phyloP scores from a whole-genome alignment of 2,797 vertebrate genomes.

The Heterohyrax brucei region DNA sequence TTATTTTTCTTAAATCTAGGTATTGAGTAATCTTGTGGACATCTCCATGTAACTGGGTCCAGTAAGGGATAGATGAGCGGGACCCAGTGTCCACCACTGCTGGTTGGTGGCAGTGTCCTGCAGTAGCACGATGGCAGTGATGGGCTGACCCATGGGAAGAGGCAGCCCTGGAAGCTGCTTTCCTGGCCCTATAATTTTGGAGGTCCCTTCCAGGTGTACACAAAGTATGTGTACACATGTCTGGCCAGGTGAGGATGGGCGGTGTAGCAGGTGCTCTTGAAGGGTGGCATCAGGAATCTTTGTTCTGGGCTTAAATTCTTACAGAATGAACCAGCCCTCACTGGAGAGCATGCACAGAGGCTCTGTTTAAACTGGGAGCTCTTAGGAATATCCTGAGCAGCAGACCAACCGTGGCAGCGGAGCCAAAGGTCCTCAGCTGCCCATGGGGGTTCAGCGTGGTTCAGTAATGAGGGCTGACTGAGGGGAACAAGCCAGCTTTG shows the following conservation, averaged over 20 bases:
- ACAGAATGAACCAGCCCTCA: background rate
- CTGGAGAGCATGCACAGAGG: background rate
- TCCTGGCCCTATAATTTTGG: background rate
- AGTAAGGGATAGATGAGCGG: background rate
- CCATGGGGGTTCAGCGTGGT: background rate
- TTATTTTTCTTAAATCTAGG: background rate
- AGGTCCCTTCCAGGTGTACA: too few relatives aligned
- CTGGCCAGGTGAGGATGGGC: background rate
- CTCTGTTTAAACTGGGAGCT: background rate
- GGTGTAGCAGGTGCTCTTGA: background rate
- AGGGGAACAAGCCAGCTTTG: constrained; percentile 69
- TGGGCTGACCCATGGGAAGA: fast-evolving
- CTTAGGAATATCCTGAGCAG: background rate
- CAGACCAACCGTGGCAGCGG: background rate
- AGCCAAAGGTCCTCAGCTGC: background rate
- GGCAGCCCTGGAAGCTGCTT: background rate
- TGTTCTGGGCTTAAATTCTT: background rate
- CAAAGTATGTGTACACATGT: background rate
- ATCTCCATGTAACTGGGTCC: background rate
- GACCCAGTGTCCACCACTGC: background rate
- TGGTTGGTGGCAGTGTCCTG: background rate
- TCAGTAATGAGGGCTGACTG: background rate
- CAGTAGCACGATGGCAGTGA: background rate
- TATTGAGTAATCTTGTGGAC: background rate
- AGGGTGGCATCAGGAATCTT: background rate